Base-by-base conservation (phyloP, 2,888 invertebrate genomes). In the Lycia hirtaria region DNA sequence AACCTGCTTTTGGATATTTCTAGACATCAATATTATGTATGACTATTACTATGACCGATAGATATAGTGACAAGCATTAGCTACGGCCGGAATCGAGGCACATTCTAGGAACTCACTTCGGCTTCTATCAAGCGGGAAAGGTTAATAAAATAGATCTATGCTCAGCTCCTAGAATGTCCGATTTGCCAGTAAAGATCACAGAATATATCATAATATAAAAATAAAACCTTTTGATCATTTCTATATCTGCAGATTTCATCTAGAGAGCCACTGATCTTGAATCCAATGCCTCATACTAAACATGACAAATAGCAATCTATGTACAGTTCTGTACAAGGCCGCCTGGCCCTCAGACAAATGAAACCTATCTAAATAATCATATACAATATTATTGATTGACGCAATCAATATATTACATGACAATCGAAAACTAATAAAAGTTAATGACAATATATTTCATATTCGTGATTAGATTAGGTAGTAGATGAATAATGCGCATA, bases 241-340 rank as follows among this genome's bases (percentile, higher is more conserved):
- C 24, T 41, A 40, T 12, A 52, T 48, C 41, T 44, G 40, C 37
- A 12, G 20, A 56, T 53, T 57, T 19, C 9, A 20, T 32, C 66
- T 72, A 72, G 68, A 75, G 73, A 73, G 73, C 74, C n/a, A n/a
- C n/a, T 69, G 69, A 73, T 69, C 65, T 68, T 56, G 26, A 30
- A 22, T 32, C 32, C 28, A 40, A 32, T 40, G 32, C 32, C 24
- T 14, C 38, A 30, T 10, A 24, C 28, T 24, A 19, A 44, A 24
- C 5, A 35, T 28, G 17, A 41, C 22, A 37, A 52, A 20, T 44
- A 22, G 49, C 41, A 49, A 32, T 35, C 14, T 47, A 44, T 30
- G 30, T 30, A 44, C 30, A 20, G 20, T 20, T 19, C 45, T 54
- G 38, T 26, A 52, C 28, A 43, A 37, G 40, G 47, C 51, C 54